Conservation (phyloP, 1,140 invertebrate genomes). For the Pararge aegeria region DNA sequence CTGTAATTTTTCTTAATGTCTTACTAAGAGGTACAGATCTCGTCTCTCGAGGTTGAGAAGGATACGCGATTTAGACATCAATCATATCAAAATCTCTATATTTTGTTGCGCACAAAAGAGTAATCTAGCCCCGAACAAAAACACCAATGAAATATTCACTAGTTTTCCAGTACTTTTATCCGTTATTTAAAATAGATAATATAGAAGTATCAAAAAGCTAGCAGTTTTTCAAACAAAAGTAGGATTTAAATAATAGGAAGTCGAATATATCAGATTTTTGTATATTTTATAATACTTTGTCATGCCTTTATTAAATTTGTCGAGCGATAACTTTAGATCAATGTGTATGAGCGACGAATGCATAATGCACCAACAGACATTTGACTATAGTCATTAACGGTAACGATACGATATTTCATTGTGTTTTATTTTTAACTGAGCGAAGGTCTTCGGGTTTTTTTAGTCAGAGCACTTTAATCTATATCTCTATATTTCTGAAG, state of each 20-base stretch:
- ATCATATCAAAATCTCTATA: no score
- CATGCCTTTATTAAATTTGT: conserved; percentile 29
- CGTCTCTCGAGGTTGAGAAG: no score
- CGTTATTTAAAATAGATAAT: not conserved
- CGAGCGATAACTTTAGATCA: conserved; percentile 26
- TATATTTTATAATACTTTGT: not conserved
- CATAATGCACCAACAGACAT: conserved; percentile 21
- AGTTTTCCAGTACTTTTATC: no score
- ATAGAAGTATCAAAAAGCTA: not conserved
- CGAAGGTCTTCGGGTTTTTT: no score
- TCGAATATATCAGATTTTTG: not conserved
- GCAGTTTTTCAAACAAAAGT: not conserved
- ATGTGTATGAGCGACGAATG: conserved; percentile 16
- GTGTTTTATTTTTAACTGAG: no score
- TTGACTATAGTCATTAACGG: conserved; percentile 4
- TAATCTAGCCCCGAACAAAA: no score
- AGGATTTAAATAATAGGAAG: conserved; percentile 6
- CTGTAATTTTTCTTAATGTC: no score
- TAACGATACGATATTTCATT: conserved; percentile 9
- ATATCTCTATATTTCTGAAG: not conserved
- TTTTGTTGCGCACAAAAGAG: no score
- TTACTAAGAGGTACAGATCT: no score
- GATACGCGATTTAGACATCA: no score
- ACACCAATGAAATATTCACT: no score
- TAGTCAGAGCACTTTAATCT: not conserved